Evolutionary conservation across 2,888 invertebrate species (phyloP).

Genomic region (Synanthedon formicaeformis): DNA sequence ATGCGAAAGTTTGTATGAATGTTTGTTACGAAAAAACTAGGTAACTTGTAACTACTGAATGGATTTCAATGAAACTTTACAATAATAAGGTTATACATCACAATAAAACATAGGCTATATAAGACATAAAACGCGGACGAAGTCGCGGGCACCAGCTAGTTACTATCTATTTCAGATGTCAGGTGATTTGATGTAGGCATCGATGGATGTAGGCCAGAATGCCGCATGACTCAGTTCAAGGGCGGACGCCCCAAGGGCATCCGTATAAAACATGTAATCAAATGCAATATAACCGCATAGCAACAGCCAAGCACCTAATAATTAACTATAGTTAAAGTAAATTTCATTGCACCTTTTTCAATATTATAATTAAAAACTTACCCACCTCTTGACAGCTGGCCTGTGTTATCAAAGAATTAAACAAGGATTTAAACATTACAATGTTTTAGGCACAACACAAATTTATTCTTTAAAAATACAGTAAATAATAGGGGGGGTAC

Average conservation of each 20-base stretch:
- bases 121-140: too few species aligned
- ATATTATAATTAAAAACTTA: slow-evolving; percentile 60
- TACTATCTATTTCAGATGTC: not conserved
- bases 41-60: too few species aligned
- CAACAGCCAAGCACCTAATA: not conserved
- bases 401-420: slow-evolving; percentile 71
- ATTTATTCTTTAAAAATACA: slow-evolving; percentile 26
- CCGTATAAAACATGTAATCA: slow-evolving; percentile 7
- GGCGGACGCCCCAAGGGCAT: slow-evolving; percentile 53
- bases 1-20: too few species aligned
- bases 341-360: not conserved
- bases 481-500: slow-evolving; percentile 29
- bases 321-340: not conserved
- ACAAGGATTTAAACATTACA: slow-evolving; percentile 76
- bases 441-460: slow-evolving; percentile 45
- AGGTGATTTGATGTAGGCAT: not conserved
- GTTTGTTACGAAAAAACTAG: too few species aligned
- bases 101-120: too few species aligned
- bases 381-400: slow-evolving; percentile 83
- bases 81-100: too few species aligned
- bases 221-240: slow-evolving; percentile 42
- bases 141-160: too few species aligned
- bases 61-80: too few species aligned
- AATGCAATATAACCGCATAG: slow-evolving; percentile 3
- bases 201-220: slow-evolving; percentile 5